Base-by-base conservation (phyloP, 37 sponge, comb jelly and placozoan genomes). In the Tethya wilhelma region DNA sequence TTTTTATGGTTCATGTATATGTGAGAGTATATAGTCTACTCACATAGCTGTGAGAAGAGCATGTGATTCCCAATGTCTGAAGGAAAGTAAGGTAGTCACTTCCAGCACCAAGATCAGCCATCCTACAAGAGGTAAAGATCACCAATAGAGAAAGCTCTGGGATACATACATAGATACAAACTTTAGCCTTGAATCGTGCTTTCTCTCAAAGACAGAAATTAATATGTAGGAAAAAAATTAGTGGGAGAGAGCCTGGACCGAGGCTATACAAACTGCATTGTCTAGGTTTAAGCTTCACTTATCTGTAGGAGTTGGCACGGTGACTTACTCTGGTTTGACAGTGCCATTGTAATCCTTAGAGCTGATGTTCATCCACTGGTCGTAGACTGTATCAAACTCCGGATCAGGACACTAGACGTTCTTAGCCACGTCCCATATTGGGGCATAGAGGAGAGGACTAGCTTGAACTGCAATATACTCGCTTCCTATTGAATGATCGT, bases 41-140 rank as follows among this genome's bases (percentile, higher is more conserved):
- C 44, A 77, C 78, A 63, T 80, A 90, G 30, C n/a, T 32, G n/a
- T 60, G 44, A 59, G 69, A 78, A 31, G 65, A 28, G 17, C 88
- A 87, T 45, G 88, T 28, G n/a, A 94, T 87, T 23, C 95, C 95
- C 37, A 71, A 40, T n/a, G 12, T 42, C 64, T 94, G 95, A 1
- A 83, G 40, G 58, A 90, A 94, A 0, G 39, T 7, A 17, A 81
- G 72, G 60, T 56, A 94, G 65, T 94, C 95, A 87, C 85, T 94
- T 8, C 95, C 91, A 49, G 88, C 74, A 0, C 95, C 95, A 57
- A 90, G 71, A 39, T 71, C 46, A 32, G 0, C 1, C 12, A 93
- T 67, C 40, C 80, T n/a, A n/a, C n/a, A n/a, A n/a, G n/a, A n/a
- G n/a, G n/a, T n/a, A n/a, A n/a, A n/a, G n/a, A n/a, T n/a, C n/a